Base-by-base conservation (phyloP, 2,888 invertebrate genomes). In the Cheilosia scutellata region DNA sequence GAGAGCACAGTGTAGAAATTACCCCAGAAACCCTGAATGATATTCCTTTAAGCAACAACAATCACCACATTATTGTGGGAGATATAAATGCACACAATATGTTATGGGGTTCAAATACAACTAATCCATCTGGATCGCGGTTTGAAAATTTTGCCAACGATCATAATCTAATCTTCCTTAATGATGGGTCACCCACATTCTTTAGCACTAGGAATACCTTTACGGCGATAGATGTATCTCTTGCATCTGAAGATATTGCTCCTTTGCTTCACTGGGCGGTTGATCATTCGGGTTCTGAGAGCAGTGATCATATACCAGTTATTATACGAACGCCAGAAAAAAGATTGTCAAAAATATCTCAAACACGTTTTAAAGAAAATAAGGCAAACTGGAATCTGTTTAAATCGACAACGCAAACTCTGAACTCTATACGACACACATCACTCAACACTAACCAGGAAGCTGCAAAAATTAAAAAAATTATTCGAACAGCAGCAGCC, bases 391-490 rank as follows among this genome's bases (percentile, higher is more conserved):
- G 68, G 68, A 31, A 5, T 16, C 4, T 44, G 4, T 68, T 68
- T 31, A 40, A 49, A 16, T 11, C 55, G 3, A 11, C 31, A 2
- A 58, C 70, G 1, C 47, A 58, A 20, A 2, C 1, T 1, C 16
- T 70, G 1, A n/a, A 33, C 3, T 33, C 13, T 7, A 33, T 1
- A 4, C 31, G 2, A 20, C 16, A 4, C 2, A n/a, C 9, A 5
- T 57, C 57, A n/a, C 25, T 25, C 4, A 74, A 63, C 31, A 25
- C 42, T 5, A 74, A 74, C 20, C 63, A 74, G n/a, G 60, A 60
- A 63, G 74, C 74, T n/a, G 53, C 63, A 11, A 74, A 63, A 33
- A 63, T 72, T 29, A 74, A 74, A 44, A 62, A 53, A 63, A 74
- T 63, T 13, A 55, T 53, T 0, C 42, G 63, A 44, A 42, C 20